These are phyloP conservation scores for Goniozus legneri DNA, from an alignment of 1,140 invertebrate species.

Conservation along the genomic window DNA sequence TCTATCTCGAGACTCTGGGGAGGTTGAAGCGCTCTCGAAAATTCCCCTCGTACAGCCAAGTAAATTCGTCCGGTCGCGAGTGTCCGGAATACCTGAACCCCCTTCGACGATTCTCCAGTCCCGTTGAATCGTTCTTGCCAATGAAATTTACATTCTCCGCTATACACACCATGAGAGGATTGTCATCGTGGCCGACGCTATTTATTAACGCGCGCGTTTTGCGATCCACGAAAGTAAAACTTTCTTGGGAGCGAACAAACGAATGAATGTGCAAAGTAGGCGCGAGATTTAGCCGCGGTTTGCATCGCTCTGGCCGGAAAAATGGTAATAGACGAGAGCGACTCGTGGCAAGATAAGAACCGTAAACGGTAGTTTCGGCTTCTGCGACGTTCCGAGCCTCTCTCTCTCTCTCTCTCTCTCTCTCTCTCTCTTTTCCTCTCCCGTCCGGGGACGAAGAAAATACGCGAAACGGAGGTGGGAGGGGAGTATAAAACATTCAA, in stretches of 20 bases:
- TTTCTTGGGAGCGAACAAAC: background rate
- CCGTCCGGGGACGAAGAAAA: constrained; percentile 6
- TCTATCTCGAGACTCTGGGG: too few species aligned
- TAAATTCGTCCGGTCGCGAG: constrained; percentile 19
- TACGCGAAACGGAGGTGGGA: constrained; percentile 15
- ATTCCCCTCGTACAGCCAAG: constrained; percentile 19
- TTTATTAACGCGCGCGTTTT: background rate
- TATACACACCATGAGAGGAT: background rate
- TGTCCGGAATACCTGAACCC: constrained; percentile 24
- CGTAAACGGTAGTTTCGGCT: background rate
- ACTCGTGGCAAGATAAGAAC: constrained; percentile 9
- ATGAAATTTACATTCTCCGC: constrained; percentile 24
- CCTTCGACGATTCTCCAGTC: constrained; percentile 1
- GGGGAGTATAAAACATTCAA: constrained; percentile 46
- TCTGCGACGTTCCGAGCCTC: too few species aligned
- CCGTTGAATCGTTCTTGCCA: constrained; percentile 14
- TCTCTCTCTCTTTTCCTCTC: background rate
- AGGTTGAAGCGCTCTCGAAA: constrained; percentile 18
- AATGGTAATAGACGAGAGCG: constrained; percentile 17
- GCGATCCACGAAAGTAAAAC: background rate
- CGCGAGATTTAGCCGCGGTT: constrained; percentile 11
- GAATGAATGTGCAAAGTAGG: constrained; percentile 8
- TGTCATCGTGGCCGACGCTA: background rate
- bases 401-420: background rate
- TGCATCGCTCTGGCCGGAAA: constrained; percentile 11